A percentile compares a stretch with the other conserved stretches of the same genome.
phyloP scores from a whole-genome alignment of 1,140 invertebrate species.

The Sarcophaga peregrina region DNA sequence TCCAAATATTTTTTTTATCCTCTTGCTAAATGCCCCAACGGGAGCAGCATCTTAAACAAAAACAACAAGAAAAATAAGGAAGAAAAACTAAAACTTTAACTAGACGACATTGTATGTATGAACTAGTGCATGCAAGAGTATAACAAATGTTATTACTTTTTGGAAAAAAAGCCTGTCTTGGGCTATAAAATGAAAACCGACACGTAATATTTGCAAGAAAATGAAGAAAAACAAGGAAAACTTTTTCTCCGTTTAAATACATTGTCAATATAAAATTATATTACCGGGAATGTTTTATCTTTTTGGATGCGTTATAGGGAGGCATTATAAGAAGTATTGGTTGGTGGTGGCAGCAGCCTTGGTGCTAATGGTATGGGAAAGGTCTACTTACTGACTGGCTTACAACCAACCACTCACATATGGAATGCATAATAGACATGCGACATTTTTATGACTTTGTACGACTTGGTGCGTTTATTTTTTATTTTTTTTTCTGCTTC shows the following conservation, averaged over 20 bases:
- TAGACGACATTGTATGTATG: no score
- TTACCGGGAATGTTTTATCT: background rate
- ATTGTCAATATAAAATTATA: background rate
- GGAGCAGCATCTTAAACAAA: no score
- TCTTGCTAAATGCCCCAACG: no score
- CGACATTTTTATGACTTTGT: conserved; percentile 31
- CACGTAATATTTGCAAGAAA: background rate
- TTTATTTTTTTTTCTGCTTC: background rate
- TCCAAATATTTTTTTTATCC: no score
- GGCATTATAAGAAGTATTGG: background rate
- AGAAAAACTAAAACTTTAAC: no score
- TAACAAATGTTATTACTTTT: no score
- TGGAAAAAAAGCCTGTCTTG: no score
- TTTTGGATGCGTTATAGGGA: background rate
- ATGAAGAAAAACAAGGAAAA: conserved; percentile 3
- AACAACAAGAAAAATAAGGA: no score
- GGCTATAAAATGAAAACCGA: background rate
- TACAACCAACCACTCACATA: background rate
- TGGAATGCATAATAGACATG: conserved; percentile 34
- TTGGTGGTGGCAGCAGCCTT: background rate
- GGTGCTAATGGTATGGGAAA: background rate
- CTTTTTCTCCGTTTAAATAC: background rate
- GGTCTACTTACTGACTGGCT: background rate
- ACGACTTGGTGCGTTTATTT: no score
- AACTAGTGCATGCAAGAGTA: no score